Base-by-base conservation (phyloP, 1,140 invertebrate species). In the Thaumetopoea pityocampa region DNA sequence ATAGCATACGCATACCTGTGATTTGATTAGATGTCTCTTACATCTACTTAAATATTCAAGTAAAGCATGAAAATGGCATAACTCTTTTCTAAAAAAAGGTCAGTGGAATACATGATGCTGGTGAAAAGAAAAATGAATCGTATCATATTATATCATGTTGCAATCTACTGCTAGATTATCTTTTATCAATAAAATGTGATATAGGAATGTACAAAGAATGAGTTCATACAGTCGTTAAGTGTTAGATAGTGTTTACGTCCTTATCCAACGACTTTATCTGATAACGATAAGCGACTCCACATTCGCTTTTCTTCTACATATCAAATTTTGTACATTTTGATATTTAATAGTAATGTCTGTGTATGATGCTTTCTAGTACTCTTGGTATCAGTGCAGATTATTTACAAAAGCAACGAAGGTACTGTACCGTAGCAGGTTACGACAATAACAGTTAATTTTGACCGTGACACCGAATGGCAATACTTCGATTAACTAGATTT, bases 181-280 rank as follows among this genome's bases (percentile, higher is more conserved):
- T n/a, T n/a, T n/a, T n/a, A 16, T 19, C 19, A 26, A 29, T 50
- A 41, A 51, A 9, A 11, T n/a, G n/a, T n/a, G n/a, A n/a, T 33
- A 29, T 52, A 51, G 22, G 49, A 50, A 47, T 50, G 15, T 19
- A 26, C 30, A 32, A 46, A 45, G 34, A 56, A 56, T 59, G 46
- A 55, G 49, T 44, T 41, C 55, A 50, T 26, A 37, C 33, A 67
- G 65, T 69, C 36, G 43, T 70, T 74, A 72, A 74, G 67, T 67
- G 27, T 7, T 26, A 56, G 73, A 73, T 78, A 77, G 45, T 41
- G 33, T 38, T 29, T 38, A 53, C 49, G 47, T 46, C 53, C 51
- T 73, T 77, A 72, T 73, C 67, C 63, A 38, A 43, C 29, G 34
- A 51, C 51, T 47, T 62, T 67, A 69, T 63, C 63, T 51, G 67